Conservation (phyloP, 2,113 vertebrate species). For the Crocuta crocuta region DNA sequence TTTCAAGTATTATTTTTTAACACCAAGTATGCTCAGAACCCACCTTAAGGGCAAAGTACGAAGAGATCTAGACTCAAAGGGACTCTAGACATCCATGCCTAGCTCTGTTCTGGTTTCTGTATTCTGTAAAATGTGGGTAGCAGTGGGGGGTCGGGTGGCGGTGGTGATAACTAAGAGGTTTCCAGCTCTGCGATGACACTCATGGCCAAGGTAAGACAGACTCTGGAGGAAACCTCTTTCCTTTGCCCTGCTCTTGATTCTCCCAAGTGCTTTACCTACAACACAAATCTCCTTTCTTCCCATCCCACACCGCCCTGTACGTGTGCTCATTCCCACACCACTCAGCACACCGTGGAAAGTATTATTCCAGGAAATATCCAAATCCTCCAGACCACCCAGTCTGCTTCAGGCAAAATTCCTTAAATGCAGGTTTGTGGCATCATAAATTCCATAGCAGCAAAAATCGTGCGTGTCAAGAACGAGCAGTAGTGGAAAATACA, state of each 20-base stretch:
- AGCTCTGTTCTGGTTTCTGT: background rate
- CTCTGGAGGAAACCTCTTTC: background rate
- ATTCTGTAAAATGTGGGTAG: background rate
- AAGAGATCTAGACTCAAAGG: background rate
- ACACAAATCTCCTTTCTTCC: background rate
- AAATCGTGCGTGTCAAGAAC: slow-evolving; percentile 20
- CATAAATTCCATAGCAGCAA: slow-evolving; percentile 53
- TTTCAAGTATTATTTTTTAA: background rate
- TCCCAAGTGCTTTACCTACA: background rate
- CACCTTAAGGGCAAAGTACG: background rate
- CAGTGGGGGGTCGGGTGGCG: rapidly evolving
- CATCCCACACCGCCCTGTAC: background rate
- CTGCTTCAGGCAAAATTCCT: slow-evolving; percentile 34
- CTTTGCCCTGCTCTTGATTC: background rate
- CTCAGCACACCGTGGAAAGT: background rate
- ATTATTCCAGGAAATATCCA: background rate
- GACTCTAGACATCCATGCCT: background rate
- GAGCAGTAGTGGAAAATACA: slow-evolving; percentile 9
- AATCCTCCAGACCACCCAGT: slow-evolving; percentile 35
- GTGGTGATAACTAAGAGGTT: background rate
- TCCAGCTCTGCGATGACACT: background rate
- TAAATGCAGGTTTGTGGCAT: slow-evolving; percentile 4
- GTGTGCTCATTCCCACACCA: background rate
- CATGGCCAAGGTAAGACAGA: background rate
- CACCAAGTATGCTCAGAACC: background rate